These are phyloP conservation scores for Drosophila colorata DNA, from an alignment of 2,888 invertebrate species.

Conservation along the genomic window DNA sequence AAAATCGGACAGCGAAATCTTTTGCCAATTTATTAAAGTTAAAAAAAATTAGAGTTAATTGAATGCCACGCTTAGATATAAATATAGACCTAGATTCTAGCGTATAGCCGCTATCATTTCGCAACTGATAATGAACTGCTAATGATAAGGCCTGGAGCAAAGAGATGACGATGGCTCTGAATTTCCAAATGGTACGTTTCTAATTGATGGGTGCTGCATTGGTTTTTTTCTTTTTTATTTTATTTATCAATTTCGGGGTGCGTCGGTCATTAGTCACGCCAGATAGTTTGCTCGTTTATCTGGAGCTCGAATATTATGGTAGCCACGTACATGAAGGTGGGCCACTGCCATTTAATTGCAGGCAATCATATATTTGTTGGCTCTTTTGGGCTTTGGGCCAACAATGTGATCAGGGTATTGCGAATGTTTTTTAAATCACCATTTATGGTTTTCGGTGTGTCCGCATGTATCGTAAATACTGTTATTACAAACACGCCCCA, in stretches of 20 bases:
- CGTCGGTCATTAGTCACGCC: slow-evolving; percentile 15
- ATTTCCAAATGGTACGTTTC: slow-evolving; percentile 15
- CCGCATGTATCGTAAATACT: slow-evolving; percentile 61
- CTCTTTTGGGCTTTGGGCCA: slow-evolving; percentile 10
- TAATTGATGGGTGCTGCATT: slow-evolving; percentile 26
- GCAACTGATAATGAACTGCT: slow-evolving; percentile 27
- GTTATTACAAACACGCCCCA: slow-evolving; percentile 52
- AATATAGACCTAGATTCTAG: no score
- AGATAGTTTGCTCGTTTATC: slow-evolving; percentile 20
- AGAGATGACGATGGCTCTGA: neutral
- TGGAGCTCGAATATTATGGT: slow-evolving; percentile 2
- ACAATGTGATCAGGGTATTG: slow-evolving; percentile 22
- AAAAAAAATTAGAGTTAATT: neutral
- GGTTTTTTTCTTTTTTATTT: slow-evolving; percentile 2
- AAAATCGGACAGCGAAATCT: no score
- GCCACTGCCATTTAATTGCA: slow-evolving; percentile 59
- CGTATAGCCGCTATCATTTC: slow-evolving; percentile 21
- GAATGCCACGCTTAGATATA: neutral
- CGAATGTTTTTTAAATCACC: slow-evolving; percentile 61
- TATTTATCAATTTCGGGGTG: slow-evolving; percentile 29
- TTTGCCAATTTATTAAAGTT: neutral
- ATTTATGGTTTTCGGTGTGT: slow-evolving; percentile 56
- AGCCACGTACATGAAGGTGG: slow-evolving; percentile 15
- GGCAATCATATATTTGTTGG: slow-evolving; percentile 55
- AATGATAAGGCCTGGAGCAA: slow-evolving; percentile 12